Conservation (phyloP, 2,888 invertebrate species). For the Morinoia aosen region DNA sequence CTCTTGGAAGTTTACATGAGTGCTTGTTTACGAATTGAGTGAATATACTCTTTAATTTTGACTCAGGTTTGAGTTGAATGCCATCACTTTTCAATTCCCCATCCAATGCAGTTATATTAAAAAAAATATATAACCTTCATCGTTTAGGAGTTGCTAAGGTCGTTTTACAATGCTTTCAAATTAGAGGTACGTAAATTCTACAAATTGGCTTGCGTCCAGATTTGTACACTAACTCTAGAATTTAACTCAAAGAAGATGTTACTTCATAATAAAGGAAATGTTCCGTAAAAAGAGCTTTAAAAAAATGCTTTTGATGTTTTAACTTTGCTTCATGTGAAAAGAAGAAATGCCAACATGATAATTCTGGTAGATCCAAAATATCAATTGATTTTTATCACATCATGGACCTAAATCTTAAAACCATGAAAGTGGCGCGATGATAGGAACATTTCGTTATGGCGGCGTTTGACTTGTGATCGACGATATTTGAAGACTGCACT, state of each 20-base stretch:
- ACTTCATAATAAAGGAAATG: too few species aligned
- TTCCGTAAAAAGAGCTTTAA: background rate
- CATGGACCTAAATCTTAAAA: background rate
- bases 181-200: too few species aligned
- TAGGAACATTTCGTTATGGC: background rate
- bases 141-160: too few species aligned
- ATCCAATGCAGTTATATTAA: background rate
- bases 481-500: background rate
- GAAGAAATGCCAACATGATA: background rate
- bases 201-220: too few species aligned
- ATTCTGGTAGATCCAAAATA: constrained; percentile 23
- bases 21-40: background rate
- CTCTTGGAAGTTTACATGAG: background rate
- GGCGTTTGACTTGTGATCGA: constrained; percentile 3
- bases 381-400: constrained; percentile 36
- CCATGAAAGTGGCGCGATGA: background rate
- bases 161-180: too few species aligned
- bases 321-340: too few species aligned
- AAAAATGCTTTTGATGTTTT: background rate
- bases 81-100: background rate
- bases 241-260: too few species aligned
- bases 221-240: too few species aligned
- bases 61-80: background rate
- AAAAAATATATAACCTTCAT: background rate
- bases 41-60: background rate